A percentile compares a stretch with the other conserved stretches of the same genome.
phyloP scores from a whole-genome alignment of 2,797 vertebrate species.

The Denticeps clupeoides region DNA sequence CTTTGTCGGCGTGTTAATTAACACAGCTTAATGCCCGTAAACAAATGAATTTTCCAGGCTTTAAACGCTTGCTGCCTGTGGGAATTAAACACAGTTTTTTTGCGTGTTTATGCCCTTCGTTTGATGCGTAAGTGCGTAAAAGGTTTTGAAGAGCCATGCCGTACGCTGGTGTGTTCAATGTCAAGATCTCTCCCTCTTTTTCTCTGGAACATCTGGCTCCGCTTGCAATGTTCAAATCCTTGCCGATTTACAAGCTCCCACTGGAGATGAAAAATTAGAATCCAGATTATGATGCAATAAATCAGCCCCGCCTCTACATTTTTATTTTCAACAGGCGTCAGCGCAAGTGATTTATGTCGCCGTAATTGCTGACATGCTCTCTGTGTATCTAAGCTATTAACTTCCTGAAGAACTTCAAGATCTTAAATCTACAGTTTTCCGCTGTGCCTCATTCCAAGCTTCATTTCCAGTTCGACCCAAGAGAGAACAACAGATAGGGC shows the following conservation, averaged over 20 bases:
- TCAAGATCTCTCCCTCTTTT: constrained; percentile 30
- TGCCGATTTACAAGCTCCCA: constrained; percentile 21
- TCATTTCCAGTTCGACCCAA: constrained; percentile 10
- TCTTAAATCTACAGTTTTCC: constrained; percentile 25
- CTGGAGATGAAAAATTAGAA: constrained; percentile 17
- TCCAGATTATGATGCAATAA: constrained; percentile 40
- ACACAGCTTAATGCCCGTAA: too few relatives aligned
- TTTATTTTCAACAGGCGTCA: constrained; percentile 28
- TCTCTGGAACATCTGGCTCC: constrained; percentile 32
- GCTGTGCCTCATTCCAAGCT: constrained; percentile 11
- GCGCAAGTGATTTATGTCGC: constrained; percentile 42
- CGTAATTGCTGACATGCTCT: constrained; percentile 38
- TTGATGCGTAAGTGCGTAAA: too few relatives aligned
- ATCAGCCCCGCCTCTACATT: constrained; percentile 33
- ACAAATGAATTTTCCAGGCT: too few relatives aligned
- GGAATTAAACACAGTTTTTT: too few relatives aligned
- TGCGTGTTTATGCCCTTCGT: too few relatives aligned
- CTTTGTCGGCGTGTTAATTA: too few relatives aligned
- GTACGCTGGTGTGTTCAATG: constrained; percentile 14
- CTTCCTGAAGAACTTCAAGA: constrained; percentile 28
- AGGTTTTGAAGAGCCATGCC: too few relatives aligned
- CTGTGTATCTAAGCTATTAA: constrained; percentile 26
- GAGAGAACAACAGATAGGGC: constrained; percentile 14
- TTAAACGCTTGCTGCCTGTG: too few relatives aligned
- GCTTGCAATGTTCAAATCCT: constrained; percentile 27